Evolutionary conservation across 2,888 invertebrate genomes (phyloP).

Genomic region (Sepiola atlantica): DNA sequence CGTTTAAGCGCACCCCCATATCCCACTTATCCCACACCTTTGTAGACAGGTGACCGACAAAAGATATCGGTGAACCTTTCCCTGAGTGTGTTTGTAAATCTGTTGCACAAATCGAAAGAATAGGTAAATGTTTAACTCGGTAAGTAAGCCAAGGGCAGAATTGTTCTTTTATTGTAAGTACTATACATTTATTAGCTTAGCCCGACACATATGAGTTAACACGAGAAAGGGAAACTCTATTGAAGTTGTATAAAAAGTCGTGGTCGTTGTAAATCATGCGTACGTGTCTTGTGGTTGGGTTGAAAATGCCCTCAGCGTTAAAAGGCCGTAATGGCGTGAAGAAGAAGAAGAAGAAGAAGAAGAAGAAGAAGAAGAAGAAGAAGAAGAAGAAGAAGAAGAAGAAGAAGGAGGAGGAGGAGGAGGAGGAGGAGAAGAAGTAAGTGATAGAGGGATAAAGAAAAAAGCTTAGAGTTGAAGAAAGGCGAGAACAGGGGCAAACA

Average conservation of each 20-base stretch:
- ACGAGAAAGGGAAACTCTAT: not conserved
- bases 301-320: not conserved
- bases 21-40: not conserved
- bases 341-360: not conserved
- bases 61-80: not conserved
- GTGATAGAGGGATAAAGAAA: not conserved
- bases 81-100: not conserved
- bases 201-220: conserved; percentile 13
- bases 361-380: not conserved
- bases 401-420: not conserved
- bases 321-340: not conserved
- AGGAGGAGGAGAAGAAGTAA: not conserved
- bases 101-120: not conserved
- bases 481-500: too few relatives aligned
- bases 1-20: not conserved
- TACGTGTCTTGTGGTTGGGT: not conserved
- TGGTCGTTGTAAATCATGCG: not conserved
- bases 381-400: not conserved
- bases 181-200: not conserved
- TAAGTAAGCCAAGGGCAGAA: conserved; percentile 32
- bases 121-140: not conserved
- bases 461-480: not conserved
- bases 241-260: not conserved
- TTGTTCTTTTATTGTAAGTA: not conserved
- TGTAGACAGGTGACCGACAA: not conserved